Percentiles rank a stretch among this genome's conserved stretches.
phyloP scores from a whole-genome alignment of 1,140 invertebrate genomes.

The Rhopalosiphum padi region DNA sequence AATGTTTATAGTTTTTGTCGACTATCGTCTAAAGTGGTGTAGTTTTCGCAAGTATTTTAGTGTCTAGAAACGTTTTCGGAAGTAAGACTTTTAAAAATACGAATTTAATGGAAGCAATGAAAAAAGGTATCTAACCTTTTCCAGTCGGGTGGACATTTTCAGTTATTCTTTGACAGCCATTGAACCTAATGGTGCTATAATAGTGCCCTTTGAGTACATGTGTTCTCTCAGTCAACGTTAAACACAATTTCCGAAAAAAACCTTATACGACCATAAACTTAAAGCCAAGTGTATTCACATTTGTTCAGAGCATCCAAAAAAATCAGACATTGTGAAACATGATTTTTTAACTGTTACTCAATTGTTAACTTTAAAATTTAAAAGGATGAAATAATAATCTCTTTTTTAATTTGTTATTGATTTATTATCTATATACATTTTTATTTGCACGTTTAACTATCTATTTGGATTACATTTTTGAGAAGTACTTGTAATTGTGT shows the following conservation, averaged over 20 bases:
- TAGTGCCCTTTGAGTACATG: not conserved
- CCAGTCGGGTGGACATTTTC: slow-evolving; percentile 23
- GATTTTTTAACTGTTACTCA: not conserved
- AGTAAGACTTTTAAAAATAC: slow-evolving; percentile 16
- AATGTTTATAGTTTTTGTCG: not conserved
- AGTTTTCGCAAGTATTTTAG: not conserved
- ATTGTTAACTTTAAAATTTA: not conserved
- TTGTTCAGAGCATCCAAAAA: not conserved
- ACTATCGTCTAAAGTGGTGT: not conserved
- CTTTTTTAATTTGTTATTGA: not conserved
- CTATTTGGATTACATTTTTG: not conserved
- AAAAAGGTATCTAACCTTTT: slow-evolving; percentile 18
- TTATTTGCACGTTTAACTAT: too few species aligned
- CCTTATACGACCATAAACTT: not conserved
- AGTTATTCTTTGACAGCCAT: slow-evolving; percentile 35
- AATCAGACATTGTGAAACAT: not conserved
- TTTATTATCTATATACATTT: not conserved
- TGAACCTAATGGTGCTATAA: slow-evolving; percentile 25
- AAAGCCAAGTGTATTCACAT: not conserved
- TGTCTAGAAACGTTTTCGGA: not conserved
- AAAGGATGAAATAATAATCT: not conserved
- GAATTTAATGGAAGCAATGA: not conserved
- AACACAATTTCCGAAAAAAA: slow-evolving; percentile 24
- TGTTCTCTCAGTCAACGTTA: slow-evolving; percentile 11
- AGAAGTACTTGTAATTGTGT: not conserved